A percentile compares a stretch with the other conserved stretches of the same genome.
phyloP scores from a whole-genome alignment of 2,888 invertebrate genomes.

The Eurytoma californica region DNA sequence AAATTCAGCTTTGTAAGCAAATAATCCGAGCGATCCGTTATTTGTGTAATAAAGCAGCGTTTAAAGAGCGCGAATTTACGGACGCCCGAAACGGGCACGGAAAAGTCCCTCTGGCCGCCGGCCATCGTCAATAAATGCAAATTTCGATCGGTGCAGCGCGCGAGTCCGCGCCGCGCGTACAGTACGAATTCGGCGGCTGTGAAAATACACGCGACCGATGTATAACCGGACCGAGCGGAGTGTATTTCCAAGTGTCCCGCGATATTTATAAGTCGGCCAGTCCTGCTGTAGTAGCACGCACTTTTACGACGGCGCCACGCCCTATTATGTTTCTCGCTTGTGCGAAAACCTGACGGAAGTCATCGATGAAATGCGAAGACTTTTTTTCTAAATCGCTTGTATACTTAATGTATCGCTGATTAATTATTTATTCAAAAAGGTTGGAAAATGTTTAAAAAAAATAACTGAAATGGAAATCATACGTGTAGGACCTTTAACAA shows the following conservation, averaged over 20 bases:
- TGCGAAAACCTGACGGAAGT: too few species aligned
- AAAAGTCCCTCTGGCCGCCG: background rate
- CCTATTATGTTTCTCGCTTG: background rate
- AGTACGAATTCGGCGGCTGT: background rate
- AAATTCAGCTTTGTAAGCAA: background rate
- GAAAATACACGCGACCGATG: conserved; percentile 3
- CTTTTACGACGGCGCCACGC: conserved; percentile 23
- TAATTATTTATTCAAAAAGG: too few species aligned
- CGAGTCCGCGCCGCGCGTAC: background rate
- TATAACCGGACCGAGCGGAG: background rate
- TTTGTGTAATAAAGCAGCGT: conserved; percentile 8
- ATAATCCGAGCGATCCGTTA: conserved; percentile 14
- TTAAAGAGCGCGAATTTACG: background rate
- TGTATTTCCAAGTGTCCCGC: background rate
- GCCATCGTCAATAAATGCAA: conserved; percentile 13
- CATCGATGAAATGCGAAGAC: too few species aligned
- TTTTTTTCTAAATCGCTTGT: too few species aligned
- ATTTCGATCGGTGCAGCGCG: background rate
- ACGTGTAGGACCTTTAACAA: too few species aligned
- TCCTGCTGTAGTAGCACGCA: background rate
- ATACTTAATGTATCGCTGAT: too few species aligned
- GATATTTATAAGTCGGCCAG: conserved; percentile 22
- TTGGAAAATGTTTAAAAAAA: too few species aligned
- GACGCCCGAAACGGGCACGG: background rate
- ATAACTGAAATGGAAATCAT: too few species aligned